Conservation (phyloP, 2,888 invertebrate species). For the Lasioglossum vierecki region DNA sequence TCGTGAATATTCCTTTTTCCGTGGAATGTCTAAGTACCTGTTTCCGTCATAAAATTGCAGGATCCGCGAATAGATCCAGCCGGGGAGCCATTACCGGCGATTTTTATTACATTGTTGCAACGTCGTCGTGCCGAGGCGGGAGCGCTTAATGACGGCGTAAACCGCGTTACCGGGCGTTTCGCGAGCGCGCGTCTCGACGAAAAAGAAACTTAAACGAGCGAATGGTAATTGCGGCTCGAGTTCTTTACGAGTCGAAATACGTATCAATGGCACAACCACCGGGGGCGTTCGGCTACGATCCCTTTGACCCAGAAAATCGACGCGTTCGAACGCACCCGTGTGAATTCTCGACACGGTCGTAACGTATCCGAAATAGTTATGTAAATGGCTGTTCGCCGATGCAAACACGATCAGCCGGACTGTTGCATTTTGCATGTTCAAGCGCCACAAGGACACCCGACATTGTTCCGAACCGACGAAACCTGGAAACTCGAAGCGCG, state of each 20-base stretch:
- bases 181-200: neutral
- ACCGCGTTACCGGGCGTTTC: neutral
- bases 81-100: neutral
- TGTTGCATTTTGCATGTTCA: neutral
- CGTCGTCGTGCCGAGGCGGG: neutral
- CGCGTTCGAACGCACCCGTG: neutral
- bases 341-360: neutral
- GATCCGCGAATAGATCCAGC: neutral
- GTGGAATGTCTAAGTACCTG: neutral
- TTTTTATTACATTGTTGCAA: conserved; percentile 15
- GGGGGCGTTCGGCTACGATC: neutral
- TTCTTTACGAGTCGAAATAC: conserved; percentile 5
- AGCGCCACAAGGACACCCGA: neutral
- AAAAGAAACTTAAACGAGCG: neutral
- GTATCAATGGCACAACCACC: neutral
- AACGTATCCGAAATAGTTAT: neutral
- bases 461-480: neutral
- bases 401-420: neutral
- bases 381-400: neutral
- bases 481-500: neutral
- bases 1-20: conserved; percentile 2
- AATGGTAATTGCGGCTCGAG: neutral
- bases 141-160: neutral
- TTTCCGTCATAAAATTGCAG: conserved; percentile 1
- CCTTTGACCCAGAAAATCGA: neutral